Evolutionary conservation across 2,113 vertebrate genomes (phyloP).

Genomic region (Taurulus bubalis): DNA sequence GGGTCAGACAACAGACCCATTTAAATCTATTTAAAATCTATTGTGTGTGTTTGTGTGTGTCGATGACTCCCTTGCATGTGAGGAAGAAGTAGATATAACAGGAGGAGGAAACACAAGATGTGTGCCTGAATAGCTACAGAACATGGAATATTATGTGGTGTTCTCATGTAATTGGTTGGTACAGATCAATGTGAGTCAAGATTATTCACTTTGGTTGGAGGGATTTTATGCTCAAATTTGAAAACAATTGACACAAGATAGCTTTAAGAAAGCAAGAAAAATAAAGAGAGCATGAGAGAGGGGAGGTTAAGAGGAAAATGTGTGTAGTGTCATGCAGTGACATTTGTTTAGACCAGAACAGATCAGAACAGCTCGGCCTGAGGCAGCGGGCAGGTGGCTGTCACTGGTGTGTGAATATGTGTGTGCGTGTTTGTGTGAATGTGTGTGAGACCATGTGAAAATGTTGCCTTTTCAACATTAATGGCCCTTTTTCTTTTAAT

Average conservation of each 20-base stretch:
- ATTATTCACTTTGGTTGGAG: background rate
- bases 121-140: background rate
- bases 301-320: slow-evolving; percentile 42
- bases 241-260: background rate
- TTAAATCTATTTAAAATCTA: slow-evolving; percentile 58
- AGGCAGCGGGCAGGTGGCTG: slow-evolving; percentile 80
- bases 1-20: slow-evolving; percentile 51
- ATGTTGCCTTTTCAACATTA: slow-evolving; percentile 13
- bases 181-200: background rate
- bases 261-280: slow-evolving; percentile 4
- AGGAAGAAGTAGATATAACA: background rate
- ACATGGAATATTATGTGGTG: background rate
- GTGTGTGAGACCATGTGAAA: slow-evolving; percentile 29
- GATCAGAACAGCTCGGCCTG: slow-evolving; percentile 71
- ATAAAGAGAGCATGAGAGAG: slow-evolving; percentile 10
- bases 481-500: background rate
- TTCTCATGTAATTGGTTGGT: background rate
- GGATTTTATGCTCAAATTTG: background rate
- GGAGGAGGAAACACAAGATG: background rate
- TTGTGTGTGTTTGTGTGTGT: slow-evolving; percentile 11
- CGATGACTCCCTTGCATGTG: background rate
- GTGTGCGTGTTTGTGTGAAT: slow-evolving; percentile 37
- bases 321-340: slow-evolving; percentile 62
- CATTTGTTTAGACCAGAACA: slow-evolving; percentile 74
- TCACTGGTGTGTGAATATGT: slow-evolving; percentile 72